Conservation (phyloP, 1,140 invertebrate genomes). For the Bombus confusus region DNA sequence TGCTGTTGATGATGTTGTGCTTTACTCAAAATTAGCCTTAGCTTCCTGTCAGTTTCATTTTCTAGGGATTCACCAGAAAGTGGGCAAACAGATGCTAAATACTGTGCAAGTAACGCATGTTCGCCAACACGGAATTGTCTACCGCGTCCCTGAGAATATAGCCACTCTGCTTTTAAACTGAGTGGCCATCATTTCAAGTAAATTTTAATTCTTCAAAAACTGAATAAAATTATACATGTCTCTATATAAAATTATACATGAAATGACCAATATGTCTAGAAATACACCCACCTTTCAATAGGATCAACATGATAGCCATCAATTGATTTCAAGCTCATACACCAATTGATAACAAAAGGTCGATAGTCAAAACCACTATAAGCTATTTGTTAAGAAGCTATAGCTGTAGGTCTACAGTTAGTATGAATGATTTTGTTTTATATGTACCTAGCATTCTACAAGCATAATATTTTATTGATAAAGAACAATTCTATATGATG, state of each 20-base stretch:
- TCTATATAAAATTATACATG: neutral
- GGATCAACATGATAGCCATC: constrained; percentile 94
- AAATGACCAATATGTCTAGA: constrained; percentile 26
- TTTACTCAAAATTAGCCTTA: constrained; percentile 92
- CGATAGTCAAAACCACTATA: constrained; percentile 94
- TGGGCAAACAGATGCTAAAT: constrained; percentile 90
- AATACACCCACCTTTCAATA: constrained; percentile 90
- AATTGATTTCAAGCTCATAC: constrained; percentile 92
- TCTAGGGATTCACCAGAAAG: constrained; percentile 89
- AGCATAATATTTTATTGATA: constrained; percentile 35
- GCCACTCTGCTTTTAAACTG: constrained; percentile 96
- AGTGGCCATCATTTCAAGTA: constrained; percentile 60
- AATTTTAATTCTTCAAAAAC: constrained; percentile 46
- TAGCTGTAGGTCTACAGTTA: constrained; percentile 47
- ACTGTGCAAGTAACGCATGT: constrained; percentile 91
- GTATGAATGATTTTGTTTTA: constrained; percentile 21
- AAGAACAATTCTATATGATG: constrained; percentile 15
- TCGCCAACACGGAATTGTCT: constrained; percentile 93
- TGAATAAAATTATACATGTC: neutral
- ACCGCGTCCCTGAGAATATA: constrained; percentile 95
- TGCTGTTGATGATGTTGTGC: constrained; percentile 95
- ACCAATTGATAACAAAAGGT: constrained; percentile 96
- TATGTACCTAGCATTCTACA: constrained; percentile 34
- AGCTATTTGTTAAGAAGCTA: constrained; percentile 80
- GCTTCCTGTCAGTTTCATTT: constrained; percentile 92